Evolutionary conservation across 2,888 invertebrate genomes (phyloP).

Genomic region (Drosophila lacicola): DNA sequence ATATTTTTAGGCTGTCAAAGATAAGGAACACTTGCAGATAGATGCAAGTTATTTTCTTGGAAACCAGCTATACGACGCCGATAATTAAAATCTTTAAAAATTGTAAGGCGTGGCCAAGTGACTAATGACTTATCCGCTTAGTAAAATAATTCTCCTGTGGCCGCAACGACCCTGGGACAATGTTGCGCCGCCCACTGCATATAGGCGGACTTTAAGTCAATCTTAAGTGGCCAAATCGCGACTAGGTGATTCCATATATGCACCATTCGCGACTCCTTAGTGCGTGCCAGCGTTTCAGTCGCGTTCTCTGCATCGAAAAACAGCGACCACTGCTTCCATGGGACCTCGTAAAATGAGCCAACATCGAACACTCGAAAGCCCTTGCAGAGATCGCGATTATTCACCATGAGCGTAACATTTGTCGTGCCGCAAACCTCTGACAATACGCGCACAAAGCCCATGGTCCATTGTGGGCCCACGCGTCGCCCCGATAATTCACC

Average conservation of each 20-base stretch:
- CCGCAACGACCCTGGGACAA: conserved; percentile 81
- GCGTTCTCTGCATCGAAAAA: conserved; percentile 86
- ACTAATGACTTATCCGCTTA: background rate
- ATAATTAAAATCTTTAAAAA: too few species aligned
- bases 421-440: conserved; percentile 86
- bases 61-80: too few species aligned
- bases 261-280: conserved; percentile 71
- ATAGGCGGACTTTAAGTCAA: conserved; percentile 77
- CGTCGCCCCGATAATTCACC: conserved; percentile 86
- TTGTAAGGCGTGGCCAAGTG: too few species aligned
- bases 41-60: too few species aligned
- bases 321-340: conserved; percentile 86
- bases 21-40: too few species aligned
- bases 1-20: too few species aligned
- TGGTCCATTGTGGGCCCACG: conserved; percentile 86
- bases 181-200: conserved; percentile 73
- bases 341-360: conserved; percentile 88
- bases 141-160: conserved; percentile 16
- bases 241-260: conserved; percentile 83
- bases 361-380: conserved; percentile 89
- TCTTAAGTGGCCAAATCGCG: conserved; percentile 59
- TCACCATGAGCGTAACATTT: conserved; percentile 86
- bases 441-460: conserved; percentile 87
- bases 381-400: conserved; percentile 85
- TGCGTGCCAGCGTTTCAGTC: conserved; percentile 77